Percentiles rank a stretch among this genome's conserved stretches.
These are phyloP conservation scores for Drosophila neotestacea DNA, from an alignment of 2,888 invertebrate genomes.

Conservation along the genomic window DNA sequence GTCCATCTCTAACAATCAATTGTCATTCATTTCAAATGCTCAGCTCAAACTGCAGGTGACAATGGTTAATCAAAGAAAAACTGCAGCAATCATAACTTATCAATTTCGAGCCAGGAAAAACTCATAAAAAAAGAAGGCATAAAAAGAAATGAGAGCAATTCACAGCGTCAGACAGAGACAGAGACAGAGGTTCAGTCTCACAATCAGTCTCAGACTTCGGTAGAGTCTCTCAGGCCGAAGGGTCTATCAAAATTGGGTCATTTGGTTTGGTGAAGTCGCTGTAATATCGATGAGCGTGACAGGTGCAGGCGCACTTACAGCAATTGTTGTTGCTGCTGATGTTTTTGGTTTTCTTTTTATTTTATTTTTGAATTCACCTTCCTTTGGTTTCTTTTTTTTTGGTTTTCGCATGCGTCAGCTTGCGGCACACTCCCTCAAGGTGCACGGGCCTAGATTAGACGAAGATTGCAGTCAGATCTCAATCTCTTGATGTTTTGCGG, in stretches of 20 bases:
- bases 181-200: constrained; percentile 6
- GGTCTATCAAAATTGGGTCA: constrained; percentile 63
- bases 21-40: constrained; percentile 39
- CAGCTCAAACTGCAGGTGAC: constrained; percentile 61
- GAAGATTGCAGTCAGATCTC: constrained; percentile 59
- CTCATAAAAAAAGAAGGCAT: constrained; percentile 32
- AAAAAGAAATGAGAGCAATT: constrained; percentile 30
- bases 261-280: constrained; percentile 39
- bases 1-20: constrained; percentile 60
- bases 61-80: constrained; percentile 59
- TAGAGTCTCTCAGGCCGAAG: constrained; percentile 16
- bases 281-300: constrained; percentile 76
- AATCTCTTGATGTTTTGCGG: constrained; percentile 59
- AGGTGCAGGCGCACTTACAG: constrained; percentile 71
- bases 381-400: constrained; percentile 23
- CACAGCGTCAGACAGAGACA: not conserved
- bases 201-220: too few species aligned
- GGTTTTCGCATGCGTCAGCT: constrained; percentile 64
- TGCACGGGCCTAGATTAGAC: constrained; percentile 69
- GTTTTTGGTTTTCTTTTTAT: constrained; percentile 23
- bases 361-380: constrained; percentile 41
- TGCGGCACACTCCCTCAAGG: constrained; percentile 72
- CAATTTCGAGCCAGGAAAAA: constrained; percentile 54
- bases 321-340: constrained; percentile 43
- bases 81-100: constrained; percentile 72